phyloP scores from a whole-genome alignment of 2,888 invertebrate species.

The Lithodes maja region DNA sequence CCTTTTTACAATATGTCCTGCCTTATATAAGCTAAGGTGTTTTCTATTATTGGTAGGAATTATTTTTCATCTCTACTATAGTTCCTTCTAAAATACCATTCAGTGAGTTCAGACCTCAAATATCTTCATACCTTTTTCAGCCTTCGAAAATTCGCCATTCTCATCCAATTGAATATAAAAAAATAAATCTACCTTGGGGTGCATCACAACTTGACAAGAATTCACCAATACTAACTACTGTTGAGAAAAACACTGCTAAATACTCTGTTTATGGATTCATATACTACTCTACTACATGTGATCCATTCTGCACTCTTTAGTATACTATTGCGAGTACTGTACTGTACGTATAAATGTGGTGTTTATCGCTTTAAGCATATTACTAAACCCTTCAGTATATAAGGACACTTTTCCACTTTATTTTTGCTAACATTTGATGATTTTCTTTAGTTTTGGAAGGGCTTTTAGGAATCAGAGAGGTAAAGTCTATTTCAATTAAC shows the following conservation, averaged over 20 bases:
- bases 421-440: too few species aligned
- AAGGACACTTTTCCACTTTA: too few species aligned
- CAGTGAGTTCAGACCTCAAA: neutral
- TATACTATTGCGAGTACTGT: neutral
- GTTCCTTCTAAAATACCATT: neutral
- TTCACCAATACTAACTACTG: neutral
- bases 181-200: neutral
- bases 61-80: neutral
- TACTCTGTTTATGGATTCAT: neutral
- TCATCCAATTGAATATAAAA: slow-evolving; percentile 12
- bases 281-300: neutral
- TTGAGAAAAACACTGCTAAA: neutral
- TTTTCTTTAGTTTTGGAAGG: too few species aligned
- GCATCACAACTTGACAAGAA: neutral
- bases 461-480: too few species aligned
- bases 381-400: too few species aligned
- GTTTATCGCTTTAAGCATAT: too few species aligned
- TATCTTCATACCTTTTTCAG: neutral
- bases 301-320: neutral
- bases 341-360: neutral
- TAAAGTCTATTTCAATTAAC: too few species aligned
- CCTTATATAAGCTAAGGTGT: neutral
- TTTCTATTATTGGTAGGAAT: neutral
- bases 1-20: neutral
- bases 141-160: neutral